Evolutionary conservation across 2,797 vertebrate genomes (phyloP).

Genomic region (Sebastes oblongus): DNA sequence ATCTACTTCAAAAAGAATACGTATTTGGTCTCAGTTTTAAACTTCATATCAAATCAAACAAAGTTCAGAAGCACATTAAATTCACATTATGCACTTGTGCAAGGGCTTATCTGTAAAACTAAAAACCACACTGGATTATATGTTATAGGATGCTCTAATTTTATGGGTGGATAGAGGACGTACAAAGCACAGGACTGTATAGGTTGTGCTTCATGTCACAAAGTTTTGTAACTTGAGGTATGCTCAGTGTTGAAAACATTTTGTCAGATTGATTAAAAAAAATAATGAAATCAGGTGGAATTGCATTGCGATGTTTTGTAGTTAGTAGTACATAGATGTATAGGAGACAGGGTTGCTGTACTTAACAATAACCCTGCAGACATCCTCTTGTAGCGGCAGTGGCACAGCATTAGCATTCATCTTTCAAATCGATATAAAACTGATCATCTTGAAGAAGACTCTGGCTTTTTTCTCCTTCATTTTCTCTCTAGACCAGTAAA

Average conservation of each 20-base stretch:
- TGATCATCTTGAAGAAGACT: background rate
- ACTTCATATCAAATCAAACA: constrained; percentile 4
- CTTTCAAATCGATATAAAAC: background rate
- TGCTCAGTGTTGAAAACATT: background rate
- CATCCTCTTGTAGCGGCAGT: background rate
- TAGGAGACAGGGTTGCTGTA: background rate
- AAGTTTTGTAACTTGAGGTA: background rate
- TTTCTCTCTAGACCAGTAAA: background rate
- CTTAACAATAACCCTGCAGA: constrained; percentile 5
- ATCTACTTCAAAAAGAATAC: background rate
- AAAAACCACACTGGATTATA: background rate
- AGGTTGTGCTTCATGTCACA: background rate
- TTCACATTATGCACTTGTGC: background rate
- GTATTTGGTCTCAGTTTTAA: background rate
- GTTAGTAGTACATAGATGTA: background rate
- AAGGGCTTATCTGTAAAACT: background rate
- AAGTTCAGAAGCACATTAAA: background rate
- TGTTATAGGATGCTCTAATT: background rate
- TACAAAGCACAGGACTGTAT: background rate
- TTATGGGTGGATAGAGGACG: background rate
- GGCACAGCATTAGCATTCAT: background rate
- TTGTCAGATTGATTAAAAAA: background rate
- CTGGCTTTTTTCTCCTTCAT: background rate
- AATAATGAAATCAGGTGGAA: background rate
- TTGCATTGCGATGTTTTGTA: background rate